A percentile compares a stretch with the other conserved stretches of the same genome.
Evolutionary conservation across 2,797 vertebrate species (phyloP).

Genomic region (Phylloscopus collybita): DNA sequence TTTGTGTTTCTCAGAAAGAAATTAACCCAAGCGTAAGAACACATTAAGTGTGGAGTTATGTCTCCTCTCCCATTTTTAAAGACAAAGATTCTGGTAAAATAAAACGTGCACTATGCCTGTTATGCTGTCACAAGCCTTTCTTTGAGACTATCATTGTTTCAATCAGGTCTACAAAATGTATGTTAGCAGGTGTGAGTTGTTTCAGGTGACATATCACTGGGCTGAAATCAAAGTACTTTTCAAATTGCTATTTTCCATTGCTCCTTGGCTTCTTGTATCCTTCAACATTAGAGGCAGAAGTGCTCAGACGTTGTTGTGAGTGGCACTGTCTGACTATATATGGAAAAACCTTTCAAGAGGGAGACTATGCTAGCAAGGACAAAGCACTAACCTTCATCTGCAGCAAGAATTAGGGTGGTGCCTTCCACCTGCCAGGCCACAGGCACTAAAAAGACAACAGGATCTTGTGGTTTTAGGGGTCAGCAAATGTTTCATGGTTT

Average conservation of each 20-base stretch:
- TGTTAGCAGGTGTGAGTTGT: background rate
- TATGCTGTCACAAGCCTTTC: background rate
- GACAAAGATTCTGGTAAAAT: background rate
- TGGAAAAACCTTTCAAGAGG: background rate
- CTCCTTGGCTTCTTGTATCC: background rate
- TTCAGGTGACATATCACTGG: background rate
- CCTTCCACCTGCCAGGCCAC: background rate
- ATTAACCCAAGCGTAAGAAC: background rate
- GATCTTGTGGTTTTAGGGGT: background rate
- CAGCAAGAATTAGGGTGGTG: background rate
- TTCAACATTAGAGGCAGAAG: slow-evolving; percentile 30
- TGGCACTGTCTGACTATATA: background rate
- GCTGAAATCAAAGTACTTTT: slow-evolving; percentile 1
- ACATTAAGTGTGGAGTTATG: background rate
- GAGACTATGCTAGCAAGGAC: background rate
- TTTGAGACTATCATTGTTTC: background rate
- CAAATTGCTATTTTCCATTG: slow-evolving; percentile 19
- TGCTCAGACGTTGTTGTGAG: background rate
- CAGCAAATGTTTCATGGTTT: background rate
- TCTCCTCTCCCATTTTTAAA: background rate
- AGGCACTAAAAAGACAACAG: background rate
- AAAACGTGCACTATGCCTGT: background rate
- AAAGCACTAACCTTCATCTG: background rate
- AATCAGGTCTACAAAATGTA: background rate
- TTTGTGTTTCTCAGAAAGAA: background rate